Evolutionary conservation across 2,797 vertebrate genomes (phyloP).

Genomic region (Carcharodon carcharias): DNA sequence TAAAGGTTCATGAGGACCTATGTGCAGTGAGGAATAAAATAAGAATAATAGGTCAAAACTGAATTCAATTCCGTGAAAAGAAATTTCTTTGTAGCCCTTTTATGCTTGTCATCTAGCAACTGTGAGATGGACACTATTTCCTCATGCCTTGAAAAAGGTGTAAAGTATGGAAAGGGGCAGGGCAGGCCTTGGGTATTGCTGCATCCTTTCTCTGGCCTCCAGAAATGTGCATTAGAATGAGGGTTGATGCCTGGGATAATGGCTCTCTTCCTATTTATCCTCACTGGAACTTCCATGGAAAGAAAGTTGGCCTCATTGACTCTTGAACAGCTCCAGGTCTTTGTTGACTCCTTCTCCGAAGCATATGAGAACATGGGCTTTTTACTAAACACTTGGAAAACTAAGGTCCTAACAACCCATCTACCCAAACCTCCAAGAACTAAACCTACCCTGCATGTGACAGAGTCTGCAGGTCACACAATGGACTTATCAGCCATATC

Average conservation of each 20-base stretch:
- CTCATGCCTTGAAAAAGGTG: no score
- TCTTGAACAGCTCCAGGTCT: not conserved
- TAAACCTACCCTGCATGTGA: no score
- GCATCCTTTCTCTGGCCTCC: not conserved
- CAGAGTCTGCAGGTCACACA: no score
- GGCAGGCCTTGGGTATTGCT: not conserved
- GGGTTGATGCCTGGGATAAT: not conserved
- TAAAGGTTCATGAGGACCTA: not conserved
- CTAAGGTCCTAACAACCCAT: no score
- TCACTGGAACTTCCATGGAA: not conserved
- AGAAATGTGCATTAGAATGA: no score
- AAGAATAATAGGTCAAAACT: not conserved
- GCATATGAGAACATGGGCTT: no score
- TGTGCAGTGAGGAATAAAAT: not conserved
- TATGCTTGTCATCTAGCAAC: not conserved
- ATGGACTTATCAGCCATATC: no score
- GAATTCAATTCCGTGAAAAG: not conserved
- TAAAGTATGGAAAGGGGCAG: not conserved
- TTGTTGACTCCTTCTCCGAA: no score
- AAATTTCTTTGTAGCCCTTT: not conserved
- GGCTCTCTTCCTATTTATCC: not conserved
- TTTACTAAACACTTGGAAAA: no score
- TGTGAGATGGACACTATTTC: not conserved
- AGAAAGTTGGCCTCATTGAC: not conserved
- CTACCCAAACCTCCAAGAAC: no score